Evolutionary conservation across 1,140 invertebrate species (phyloP), one percentile per base, ranked within the genome.

Genomic region (Pectinophora gossypiella): DNA sequence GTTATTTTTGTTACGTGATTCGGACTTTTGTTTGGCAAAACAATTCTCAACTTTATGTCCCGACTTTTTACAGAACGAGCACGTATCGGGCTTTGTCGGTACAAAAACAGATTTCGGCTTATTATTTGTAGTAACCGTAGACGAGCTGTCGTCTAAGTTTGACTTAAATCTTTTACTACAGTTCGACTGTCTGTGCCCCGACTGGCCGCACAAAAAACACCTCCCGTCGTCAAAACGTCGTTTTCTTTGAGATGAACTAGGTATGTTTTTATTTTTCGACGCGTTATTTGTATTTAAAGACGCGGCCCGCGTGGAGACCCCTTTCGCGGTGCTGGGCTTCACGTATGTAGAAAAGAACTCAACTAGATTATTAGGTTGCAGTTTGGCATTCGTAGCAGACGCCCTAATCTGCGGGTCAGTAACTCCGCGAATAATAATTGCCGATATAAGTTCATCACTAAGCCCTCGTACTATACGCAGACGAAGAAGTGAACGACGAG

Each of bases 391-490:
- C 1, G 40, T 45, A 19, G 50, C 42, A n/a, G 50, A 32, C 5
- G 50, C 50, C 20, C 20, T 27, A 19, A 52, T 23, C 7, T 52
- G 43, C 5, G 50, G 15, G 32, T 52, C 50, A 4, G 12, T 2
- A 7, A 52, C 45, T n/a, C 50, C 50, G 6, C 50, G 13, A 19
- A 52, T 19, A 18, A 52, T 19, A 32, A 52, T 52, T 18, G 50
- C 50, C 5, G 43, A 15, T 4, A 3, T 43, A 6, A 52, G 35
- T 3, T 52, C 50, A 6, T 52, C 40, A 15, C 16, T 20, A 35
- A 52, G 45, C 1, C 50, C 50, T 5, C 2, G 27, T 12, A 52
- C 40, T 13, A 44, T 19, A 13, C 18, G 12, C 32, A 52, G 18
- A 4, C 43, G 16, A 7, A 52, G n/a, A 15, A 52, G 45, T 19